Conservation (phyloP, 2,113 vertebrate species). For the Zeus faber region DNA sequence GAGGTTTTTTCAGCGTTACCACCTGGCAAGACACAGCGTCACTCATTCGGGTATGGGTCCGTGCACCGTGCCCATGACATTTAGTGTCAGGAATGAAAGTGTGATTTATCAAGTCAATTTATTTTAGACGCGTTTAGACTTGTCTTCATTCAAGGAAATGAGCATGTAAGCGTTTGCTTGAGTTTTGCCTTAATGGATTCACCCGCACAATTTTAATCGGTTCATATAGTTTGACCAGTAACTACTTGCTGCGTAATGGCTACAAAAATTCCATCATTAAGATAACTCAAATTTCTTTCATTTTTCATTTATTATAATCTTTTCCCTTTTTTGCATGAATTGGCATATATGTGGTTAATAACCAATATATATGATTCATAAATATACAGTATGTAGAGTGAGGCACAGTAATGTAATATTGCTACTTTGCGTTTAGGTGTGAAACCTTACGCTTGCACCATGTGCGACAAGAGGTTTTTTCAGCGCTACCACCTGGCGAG, state of each 20-base stretch:
- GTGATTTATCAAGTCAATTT: constrained; percentile 13
- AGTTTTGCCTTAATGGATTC: no score
- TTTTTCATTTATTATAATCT: no score
- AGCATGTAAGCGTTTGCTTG: no score
- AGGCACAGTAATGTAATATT: constrained; percentile 58
- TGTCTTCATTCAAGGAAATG: no score
- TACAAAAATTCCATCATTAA: no score
- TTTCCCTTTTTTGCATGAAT: no score
- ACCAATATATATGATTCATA: constrained; percentile 46
- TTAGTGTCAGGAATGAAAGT: constrained; percentile 32
- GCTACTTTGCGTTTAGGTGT: constrained; percentile 82
- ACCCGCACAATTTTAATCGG: no score
- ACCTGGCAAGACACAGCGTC: constrained; percentile 94
- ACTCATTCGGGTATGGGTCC: constrained; percentile 93
- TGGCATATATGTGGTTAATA: constrained; percentile 67
- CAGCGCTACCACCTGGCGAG: constrained; percentile 94
- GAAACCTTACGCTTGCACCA: constrained; percentile 90
- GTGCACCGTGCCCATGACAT: constrained; percentile 84
- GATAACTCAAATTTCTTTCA: no score
- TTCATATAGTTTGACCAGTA: no score
- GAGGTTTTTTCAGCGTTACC: constrained; percentile 98
- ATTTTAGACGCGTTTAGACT: background rate
- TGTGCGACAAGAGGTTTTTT: constrained; percentile 95
- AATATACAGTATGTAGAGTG: constrained; percentile 6
- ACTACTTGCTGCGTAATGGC: no score